These are phyloP conservation scores for Bos taurus DNA, from an alignment of 2,113 vertebrate genomes.

Conservation along the genomic window ARS-UCD2.0 NC_037349.1:27371501-27372000, in stretches of 20 bases:
- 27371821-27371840: neutral
- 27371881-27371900: neutral
- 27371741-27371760: neutral
- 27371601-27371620: neutral
- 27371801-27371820: no score
- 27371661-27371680: neutral
- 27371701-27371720: neutral
- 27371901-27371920: neutral
- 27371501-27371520: slow-evolving; percentile 26
- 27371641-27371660: neutral
- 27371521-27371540: neutral
- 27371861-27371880: neutral
- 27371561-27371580: neutral
- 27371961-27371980: neutral
- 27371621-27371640: neutral
- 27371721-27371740: no score
- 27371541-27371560: neutral
- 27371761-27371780: neutral
- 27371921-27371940: neutral
- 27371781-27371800: neutral
- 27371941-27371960: neutral
- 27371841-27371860: fast-evolving
- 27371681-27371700: neutral
- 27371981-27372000: neutral
- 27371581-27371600: neutral